These are phyloP conservation scores for Steinernema khuongi DNA, from an alignment of 1,140 invertebrate species.

Conservation along the genomic window DNA sequence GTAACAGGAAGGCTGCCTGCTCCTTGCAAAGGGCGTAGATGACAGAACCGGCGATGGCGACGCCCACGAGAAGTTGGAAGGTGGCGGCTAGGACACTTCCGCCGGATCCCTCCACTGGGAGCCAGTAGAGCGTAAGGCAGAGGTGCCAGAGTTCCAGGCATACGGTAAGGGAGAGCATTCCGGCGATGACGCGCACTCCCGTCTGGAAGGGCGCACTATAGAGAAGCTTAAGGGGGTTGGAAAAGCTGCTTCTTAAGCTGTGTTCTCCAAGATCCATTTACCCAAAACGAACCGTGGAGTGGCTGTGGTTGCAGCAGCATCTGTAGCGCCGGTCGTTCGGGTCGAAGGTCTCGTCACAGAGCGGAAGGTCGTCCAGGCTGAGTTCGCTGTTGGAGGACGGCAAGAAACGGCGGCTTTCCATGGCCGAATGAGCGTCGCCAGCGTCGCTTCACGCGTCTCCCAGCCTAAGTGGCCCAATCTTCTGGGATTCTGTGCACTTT, in stretches of 20 bases:
- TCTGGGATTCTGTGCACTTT: background rate
- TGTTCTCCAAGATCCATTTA: background rate
- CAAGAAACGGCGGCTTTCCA: background rate
- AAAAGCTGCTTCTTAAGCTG: constrained; percentile 5
- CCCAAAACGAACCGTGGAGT: constrained; percentile 32
- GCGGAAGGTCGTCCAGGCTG: background rate
- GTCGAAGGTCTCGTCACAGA: constrained; percentile 27
- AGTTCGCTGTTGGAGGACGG: background rate
- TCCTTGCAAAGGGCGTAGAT: constrained; percentile 40
- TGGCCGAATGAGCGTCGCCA: background rate
- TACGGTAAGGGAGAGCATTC: constrained; percentile 42
- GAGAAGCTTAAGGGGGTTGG: constrained; percentile 19
- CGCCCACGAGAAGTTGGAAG: constrained; percentile 36
- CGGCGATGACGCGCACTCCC: constrained; percentile 42
- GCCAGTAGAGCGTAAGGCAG: constrained; percentile 20
- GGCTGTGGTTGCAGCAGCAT: constrained; percentile 40
- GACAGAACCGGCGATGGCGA: constrained; percentile 35
- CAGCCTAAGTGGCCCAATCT: background rate
- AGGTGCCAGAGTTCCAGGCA: constrained; percentile 43
- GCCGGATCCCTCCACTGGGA: constrained; percentile 8
- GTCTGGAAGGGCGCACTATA: constrained; percentile 23
- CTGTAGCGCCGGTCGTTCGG: constrained; percentile 41
- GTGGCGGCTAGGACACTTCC: constrained; percentile 9
- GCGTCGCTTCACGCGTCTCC: background rate
- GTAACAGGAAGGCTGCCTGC: constrained; percentile 39